Conservation (phyloP, 1,140 invertebrate genomes). For the Maniola jurtina region DNA sequence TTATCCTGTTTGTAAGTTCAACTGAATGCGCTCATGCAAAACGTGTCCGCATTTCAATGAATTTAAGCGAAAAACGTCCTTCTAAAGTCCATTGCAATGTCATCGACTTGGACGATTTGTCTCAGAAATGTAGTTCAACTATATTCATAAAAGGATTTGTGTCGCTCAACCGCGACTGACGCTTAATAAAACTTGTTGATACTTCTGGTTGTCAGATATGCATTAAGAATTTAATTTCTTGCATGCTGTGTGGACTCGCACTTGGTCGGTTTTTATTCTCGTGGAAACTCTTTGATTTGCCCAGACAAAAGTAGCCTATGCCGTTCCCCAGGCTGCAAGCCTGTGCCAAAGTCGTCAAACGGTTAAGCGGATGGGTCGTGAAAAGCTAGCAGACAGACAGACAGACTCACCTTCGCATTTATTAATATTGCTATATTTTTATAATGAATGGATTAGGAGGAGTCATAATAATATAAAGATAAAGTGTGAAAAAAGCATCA, state of each 20-base stretch:
- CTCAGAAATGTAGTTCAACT: conserved; percentile 38
- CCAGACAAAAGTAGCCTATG: too few species aligned
- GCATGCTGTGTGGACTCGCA: too few species aligned
- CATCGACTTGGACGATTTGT: conserved; percentile 35
- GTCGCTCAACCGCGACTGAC: conserved; percentile 25
- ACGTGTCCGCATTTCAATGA: conserved; percentile 27
- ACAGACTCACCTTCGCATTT: too few species aligned
- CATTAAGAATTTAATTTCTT: conserved; percentile 7
- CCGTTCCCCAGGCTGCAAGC: too few species aligned
- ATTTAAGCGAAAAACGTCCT: conserved; percentile 24
- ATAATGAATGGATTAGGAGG: too few species aligned
- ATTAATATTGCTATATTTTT: too few species aligned
- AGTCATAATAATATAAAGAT: conserved; percentile 14
- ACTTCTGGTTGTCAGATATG: conserved; percentile 17
- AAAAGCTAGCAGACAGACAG: too few species aligned
- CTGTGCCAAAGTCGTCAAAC: too few species aligned
- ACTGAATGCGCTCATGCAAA: conserved; percentile 23
- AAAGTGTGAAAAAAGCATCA: conserved; percentile 28
- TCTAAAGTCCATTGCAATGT: conserved; percentile 23
- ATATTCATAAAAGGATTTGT: conserved; percentile 39
- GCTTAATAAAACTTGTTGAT: conserved; percentile 25
- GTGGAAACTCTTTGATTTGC: too few species aligned
- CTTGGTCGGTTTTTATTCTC: too few species aligned
- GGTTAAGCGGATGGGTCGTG: too few species aligned
- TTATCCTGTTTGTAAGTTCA: conserved; percentile 9